A percentile compares a stretch with the other conserved stretches of the same genome.
Conservation (phyloP, 2,888 invertebrate species). For the Pasiphila rectangulata region DNA sequence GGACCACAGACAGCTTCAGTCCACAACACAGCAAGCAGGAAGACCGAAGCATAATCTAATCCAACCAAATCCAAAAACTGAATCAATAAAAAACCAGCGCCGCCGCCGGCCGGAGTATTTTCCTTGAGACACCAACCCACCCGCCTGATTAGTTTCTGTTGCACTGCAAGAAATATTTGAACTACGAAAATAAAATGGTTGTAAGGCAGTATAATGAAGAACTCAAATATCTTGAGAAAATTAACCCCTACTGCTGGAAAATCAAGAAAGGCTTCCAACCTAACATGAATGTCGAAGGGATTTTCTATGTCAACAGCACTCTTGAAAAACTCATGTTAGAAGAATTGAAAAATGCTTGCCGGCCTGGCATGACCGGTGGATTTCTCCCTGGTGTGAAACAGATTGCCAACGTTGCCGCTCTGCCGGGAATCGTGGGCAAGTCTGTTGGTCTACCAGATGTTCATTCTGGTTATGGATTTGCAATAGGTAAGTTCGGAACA, state of each 20-base stretch:
- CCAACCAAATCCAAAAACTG: too few relatives aligned
- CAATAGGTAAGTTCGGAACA: conserved; percentile 91
- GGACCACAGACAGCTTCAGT: too few relatives aligned
- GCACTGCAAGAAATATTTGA: too few relatives aligned
- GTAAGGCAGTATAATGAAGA: conserved; percentile 96
- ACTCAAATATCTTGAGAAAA: conserved; percentile 93
- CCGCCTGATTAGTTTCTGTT: too few relatives aligned
- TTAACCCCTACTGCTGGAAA: conserved; percentile 91
- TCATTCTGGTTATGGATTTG: conserved; percentile 99
- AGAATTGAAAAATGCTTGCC: conserved; percentile 93
- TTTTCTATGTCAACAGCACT: conserved; percentile 96
- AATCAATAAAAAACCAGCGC: too few relatives aligned
- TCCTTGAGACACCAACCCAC: too few relatives aligned
- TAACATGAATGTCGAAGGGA: conserved; percentile 99
- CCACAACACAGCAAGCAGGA: too few relatives aligned
- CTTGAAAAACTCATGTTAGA: conserved; percentile 98
- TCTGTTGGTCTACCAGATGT: conserved; percentile 98
- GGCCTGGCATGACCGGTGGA: conserved; percentile 95
- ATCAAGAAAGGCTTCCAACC: conserved; percentile 99
- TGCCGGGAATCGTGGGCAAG: conserved; percentile 96
- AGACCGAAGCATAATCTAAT: too few relatives aligned
- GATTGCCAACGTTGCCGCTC: conserved; percentile 98
- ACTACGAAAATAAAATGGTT: conserved; percentile 87
- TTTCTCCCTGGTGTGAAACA: conserved; percentile 99
- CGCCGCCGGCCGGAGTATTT: too few relatives aligned